These are phyloP conservation scores for Danio tinwini DNA, from an alignment of 2,797 vertebrate species.

Conservation along the genomic window DNA sequence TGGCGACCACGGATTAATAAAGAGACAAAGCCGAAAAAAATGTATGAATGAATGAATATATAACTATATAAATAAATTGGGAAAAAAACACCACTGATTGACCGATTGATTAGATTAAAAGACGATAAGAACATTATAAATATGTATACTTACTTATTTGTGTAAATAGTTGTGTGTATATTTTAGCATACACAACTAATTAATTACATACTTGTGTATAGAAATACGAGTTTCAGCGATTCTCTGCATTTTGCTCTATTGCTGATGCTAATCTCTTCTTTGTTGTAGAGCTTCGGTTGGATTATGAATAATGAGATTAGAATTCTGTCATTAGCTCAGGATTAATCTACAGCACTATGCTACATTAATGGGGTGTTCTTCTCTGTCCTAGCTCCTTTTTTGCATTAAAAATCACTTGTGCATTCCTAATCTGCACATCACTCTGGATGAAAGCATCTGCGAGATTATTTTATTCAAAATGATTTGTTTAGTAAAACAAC, in stretches of 20 bases:
- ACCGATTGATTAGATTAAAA: too few relatives aligned
- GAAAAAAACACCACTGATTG: too few relatives aligned
- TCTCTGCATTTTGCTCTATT: slow-evolving; percentile 10
- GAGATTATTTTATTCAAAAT: background rate
- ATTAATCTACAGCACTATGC: slow-evolving; percentile 3
- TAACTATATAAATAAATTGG: too few relatives aligned
- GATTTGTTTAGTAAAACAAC: slow-evolving; percentile 2
- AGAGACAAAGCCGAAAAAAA: too few relatives aligned
- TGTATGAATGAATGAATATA: too few relatives aligned
- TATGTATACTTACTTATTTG: background rate
- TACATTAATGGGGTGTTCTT: background rate
- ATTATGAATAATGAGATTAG: slow-evolving; percentile 52
- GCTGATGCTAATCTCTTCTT: slow-evolving; percentile 31
- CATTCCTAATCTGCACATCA: background rate
- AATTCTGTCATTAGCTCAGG: slow-evolving; percentile 26
- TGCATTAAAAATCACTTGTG: background rate
- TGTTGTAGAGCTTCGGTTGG: slow-evolving; percentile 29
- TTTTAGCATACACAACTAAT: too few relatives aligned
- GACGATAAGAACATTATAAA: background rate
- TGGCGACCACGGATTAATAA: too few relatives aligned
- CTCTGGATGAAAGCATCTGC: background rate
- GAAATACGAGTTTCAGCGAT: background rate
- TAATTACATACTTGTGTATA: background rate
- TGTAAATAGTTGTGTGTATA: background rate
- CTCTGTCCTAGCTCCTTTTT: background rate